Percentiles rank a stretch among this genome's conserved stretches.
These are phyloP conservation scores for Panurus biarmicus DNA, from an alignment of 2,113 vertebrate species.

Conservation along the genomic window DNA sequence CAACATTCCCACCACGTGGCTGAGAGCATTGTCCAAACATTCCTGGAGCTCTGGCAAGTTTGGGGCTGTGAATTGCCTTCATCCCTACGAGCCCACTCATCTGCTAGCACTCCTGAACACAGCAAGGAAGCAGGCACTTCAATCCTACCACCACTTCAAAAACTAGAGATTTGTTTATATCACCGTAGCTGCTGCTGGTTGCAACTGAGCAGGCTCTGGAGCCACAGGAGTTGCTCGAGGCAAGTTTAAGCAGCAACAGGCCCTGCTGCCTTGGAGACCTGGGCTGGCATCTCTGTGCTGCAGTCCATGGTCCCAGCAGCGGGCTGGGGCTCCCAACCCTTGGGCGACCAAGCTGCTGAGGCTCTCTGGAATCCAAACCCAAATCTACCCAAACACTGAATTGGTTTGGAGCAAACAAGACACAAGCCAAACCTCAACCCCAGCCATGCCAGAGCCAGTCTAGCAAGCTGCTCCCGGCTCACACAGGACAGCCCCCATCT, in stretches of 20 bases:
- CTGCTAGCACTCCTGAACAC: background rate
- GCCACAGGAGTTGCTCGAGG: background rate
- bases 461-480: background rate
- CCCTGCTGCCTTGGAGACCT: background rate
- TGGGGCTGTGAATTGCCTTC: background rate
- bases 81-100: rapidly evolving
- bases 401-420: background rate
- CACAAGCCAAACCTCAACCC: background rate
- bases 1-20: background rate
- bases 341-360: background rate
- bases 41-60: background rate
- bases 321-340: background rate
- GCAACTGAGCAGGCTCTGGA: background rate
- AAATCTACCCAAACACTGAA: background rate
- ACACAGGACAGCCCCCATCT: background rate
- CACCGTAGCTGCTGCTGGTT: background rate
- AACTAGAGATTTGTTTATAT: background rate
- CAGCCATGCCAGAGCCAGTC: background rate
- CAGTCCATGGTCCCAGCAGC: background rate
- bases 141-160: background rate
- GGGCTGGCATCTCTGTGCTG: background rate
- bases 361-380: background rate
- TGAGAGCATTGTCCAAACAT: background rate
- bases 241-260: background rate
- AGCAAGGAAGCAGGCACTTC: background rate